Evolutionary conservation across 2,797 vertebrate species (phyloP).

Genomic region (Poeciliopsis turneri): DNA sequence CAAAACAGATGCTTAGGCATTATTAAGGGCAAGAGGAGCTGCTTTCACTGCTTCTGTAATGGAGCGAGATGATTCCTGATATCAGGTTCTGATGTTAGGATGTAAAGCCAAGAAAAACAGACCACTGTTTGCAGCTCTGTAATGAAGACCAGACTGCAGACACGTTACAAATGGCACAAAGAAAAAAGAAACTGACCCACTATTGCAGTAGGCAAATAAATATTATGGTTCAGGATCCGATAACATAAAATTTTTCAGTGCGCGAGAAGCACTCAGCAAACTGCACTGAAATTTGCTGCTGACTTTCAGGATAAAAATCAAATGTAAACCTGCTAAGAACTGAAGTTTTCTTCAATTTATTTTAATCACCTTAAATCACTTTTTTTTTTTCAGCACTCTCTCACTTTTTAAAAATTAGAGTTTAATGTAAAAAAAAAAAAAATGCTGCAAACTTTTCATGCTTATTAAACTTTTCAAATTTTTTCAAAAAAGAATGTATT

Average conservation of each 20-base stretch:
- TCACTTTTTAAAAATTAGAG: background rate
- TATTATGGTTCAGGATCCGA: conserved; percentile 53
- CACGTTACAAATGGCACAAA: conserved; percentile 38
- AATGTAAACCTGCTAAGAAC: conserved; percentile 9
- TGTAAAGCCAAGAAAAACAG: conserved; percentile 74
- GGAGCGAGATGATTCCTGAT: conserved; percentile 44
- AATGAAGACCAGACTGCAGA: conserved; percentile 59
- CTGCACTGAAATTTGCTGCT: conserved; percentile 32
- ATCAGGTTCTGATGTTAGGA: conserved; percentile 58
- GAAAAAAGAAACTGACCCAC: conserved; percentile 24
- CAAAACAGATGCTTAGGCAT: conserved; percentile 65
- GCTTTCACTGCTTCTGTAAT: conserved; percentile 63
- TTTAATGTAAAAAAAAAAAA: background rate
- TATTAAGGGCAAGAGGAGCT: conserved; percentile 23
- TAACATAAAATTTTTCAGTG: conserved; percentile 30
- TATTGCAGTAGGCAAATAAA: conserved; percentile 46
- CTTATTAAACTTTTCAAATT: background rate
- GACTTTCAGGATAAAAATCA: conserved; percentile 21
- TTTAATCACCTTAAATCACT: background rate
- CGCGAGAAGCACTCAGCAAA: conserved; percentile 26
- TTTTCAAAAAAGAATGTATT: background rate
- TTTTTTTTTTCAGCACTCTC: background rate
- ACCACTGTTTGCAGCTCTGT: conserved; percentile 67
- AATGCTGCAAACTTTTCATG: background rate
- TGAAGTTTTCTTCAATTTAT: background rate